A percentile compares a stretch with the other conserved stretches of the same genome.
These are phyloP conservation scores for Drosophila kanapiae DNA, from an alignment of 1,140 invertebrate genomes.

Conservation along the genomic window DNA sequence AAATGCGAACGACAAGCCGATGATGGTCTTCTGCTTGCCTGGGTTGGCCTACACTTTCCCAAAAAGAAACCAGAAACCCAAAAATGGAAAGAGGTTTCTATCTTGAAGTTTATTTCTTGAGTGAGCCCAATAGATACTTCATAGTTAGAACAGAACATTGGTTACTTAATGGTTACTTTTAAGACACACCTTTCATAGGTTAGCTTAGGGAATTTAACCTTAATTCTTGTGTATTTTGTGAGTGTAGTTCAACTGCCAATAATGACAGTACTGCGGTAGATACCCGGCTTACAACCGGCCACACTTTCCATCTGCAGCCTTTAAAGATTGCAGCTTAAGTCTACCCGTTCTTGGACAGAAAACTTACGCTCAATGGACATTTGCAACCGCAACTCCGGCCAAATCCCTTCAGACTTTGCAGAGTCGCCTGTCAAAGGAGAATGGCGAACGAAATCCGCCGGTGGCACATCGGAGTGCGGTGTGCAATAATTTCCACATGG, in stretches of 20 bases:
- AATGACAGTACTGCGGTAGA: not conserved
- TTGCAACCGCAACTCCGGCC: constrained; percentile 15
- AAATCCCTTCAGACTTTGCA: constrained; percentile 22
- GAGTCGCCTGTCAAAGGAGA: constrained; percentile 11
- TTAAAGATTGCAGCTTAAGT: constrained; percentile 34
- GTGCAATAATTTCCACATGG: constrained; percentile 60
- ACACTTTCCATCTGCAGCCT: constrained; percentile 6
- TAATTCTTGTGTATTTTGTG: too few relatives aligned
- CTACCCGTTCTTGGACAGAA: constrained; percentile 16
- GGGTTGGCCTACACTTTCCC: not conserved
- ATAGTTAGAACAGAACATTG: too few relatives aligned
- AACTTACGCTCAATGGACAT: constrained; percentile 26
- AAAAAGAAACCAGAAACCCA: not conserved
- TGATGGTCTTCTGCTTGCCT: constrained; percentile 4
- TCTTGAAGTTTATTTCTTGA: too few relatives aligned
- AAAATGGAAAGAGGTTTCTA: too few relatives aligned
- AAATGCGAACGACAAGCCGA: constrained; percentile 6
- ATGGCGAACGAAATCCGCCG: constrained; percentile 41
- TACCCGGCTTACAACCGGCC: constrained; percentile 1
- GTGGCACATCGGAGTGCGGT: constrained; percentile 29
- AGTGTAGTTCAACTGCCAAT: not conserved
- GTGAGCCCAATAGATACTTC: too few relatives aligned
- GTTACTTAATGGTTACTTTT: too few relatives aligned
- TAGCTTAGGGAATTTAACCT: too few relatives aligned
- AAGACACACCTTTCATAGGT: too few relatives aligned